Base-by-base conservation (phyloP, 2,113 vertebrate genomes). In the Anoura caudifer region DNA sequence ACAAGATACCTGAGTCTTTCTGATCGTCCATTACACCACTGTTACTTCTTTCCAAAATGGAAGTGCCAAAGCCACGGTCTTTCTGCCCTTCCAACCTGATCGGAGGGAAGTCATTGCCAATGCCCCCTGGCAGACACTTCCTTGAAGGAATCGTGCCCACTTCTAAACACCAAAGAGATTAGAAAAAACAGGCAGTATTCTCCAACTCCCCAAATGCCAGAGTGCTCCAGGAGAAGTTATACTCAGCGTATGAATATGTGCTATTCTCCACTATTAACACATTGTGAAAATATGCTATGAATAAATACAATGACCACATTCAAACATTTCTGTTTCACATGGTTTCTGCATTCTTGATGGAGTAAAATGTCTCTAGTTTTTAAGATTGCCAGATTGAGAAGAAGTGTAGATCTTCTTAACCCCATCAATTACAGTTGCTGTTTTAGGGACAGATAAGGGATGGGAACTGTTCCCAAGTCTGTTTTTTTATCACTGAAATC, bases 261-360 rank as follows among this genome's bases (percentile, higher is more conserved):
- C 95, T 97, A 91, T 94, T 92, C 36, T 96, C 79, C 80, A 96
- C 86, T 96, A 96, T 95, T 97, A 98, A 97, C 95, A 86, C 87
- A 77, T 96, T 97, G 93, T 91, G 82, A 96, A 94, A 97, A 93
- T 84, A 96, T 97, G 87, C 95, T 97, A 94, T 91, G 65, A 98
- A 97, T 98, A 98, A 97, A 97, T 95, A 94, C 89, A 77, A 47
- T 94, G 95, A 96, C 94, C 88, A 97, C 95, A 93, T 73, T 94
- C 70, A 87, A 76, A 76, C 72, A 56, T 72, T 38, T 63, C 38
- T 72, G 45, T 73, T 90, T 77, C 31, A 2, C 3, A 2, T 86
- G 76, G 11, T 93, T 94, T 90, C 75, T 95, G 65, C 79, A 67
- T 36, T 87, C 50, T 63, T 47, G 22, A n/a, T 69, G 52, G 24